Percentiles rank a stretch among this genome's conserved stretches.
These are phyloP conservation scores for Heteromyza rotundicornis DNA, from an alignment of 2,888 invertebrate species.

Conservation along the genomic window DNA sequence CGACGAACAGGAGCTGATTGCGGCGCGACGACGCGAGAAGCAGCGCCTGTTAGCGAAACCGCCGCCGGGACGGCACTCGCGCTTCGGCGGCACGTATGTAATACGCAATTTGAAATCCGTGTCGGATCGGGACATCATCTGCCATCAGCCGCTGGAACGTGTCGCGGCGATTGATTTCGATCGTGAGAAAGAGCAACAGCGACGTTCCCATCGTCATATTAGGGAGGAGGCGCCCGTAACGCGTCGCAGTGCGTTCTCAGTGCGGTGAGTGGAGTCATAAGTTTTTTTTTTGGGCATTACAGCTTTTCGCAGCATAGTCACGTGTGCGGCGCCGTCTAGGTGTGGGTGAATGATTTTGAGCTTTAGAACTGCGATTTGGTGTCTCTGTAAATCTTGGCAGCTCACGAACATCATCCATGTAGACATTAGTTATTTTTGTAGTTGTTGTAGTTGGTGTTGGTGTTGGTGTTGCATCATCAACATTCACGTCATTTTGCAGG, in stretches of 20 bases:
- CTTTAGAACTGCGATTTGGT: too few relatives aligned
- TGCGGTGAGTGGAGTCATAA: slow-evolving; percentile 65
- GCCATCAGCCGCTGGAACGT: slow-evolving; percentile 83
- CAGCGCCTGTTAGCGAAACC: slow-evolving; percentile 57
- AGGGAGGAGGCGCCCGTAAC: slow-evolving; percentile 71
- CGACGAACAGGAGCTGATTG: slow-evolving; percentile 81
- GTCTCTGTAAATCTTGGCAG: too few relatives aligned
- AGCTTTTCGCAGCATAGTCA: background rate
- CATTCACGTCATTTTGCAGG: background rate
- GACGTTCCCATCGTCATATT: slow-evolving; percentile 74
- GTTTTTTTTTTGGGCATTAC: too few relatives aligned
- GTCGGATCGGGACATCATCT: slow-evolving; percentile 86
- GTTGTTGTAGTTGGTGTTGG: too few relatives aligned
- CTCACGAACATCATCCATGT: too few relatives aligned
- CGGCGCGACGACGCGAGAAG: slow-evolving; percentile 76
- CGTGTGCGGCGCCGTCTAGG: background rate
- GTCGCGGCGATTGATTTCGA: slow-evolving; percentile 81
- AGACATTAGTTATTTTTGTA: too few relatives aligned
- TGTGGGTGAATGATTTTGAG: background rate
- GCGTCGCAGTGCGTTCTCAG: slow-evolving; percentile 85
- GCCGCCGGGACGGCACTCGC: slow-evolving; percentile 73
- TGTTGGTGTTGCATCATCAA: too few relatives aligned
- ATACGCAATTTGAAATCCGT: slow-evolving; percentile 93
- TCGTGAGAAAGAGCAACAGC: slow-evolving; percentile 76
- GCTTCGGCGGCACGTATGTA: slow-evolving; percentile 93